phyloP scores from a whole-genome alignment of 2,113 vertebrate species.

The Recurvirostra avosetta region DNA sequence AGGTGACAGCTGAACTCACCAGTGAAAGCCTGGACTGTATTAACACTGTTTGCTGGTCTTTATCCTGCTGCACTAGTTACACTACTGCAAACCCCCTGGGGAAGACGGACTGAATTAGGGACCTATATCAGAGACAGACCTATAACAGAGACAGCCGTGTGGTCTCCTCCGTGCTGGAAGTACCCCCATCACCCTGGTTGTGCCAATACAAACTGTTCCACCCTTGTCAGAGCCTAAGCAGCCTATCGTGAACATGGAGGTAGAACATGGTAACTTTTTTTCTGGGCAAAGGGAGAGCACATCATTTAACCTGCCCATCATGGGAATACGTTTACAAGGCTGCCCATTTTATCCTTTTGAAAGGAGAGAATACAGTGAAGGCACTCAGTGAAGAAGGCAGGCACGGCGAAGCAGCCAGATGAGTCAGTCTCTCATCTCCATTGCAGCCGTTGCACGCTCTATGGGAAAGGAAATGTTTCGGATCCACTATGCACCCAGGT shows the following conservation, averaged over 20 bases:
- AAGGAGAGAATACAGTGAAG: not conserved
- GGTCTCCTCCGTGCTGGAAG: not conserved
- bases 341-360: not conserved
- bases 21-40: not conserved
- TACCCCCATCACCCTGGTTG: not conserved
- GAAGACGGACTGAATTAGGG: not conserved
- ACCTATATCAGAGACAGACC: not conserved
- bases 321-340: not conserved
- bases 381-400: not conserved
- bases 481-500: not conserved
- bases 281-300: not conserved
- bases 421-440: not conserved
- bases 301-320: not conserved
- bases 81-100: not conserved
- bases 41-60: not conserved
- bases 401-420: not conserved
- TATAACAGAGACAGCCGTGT: rapidly evolving
- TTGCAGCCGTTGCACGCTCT: not conserved
- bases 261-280: not conserved
- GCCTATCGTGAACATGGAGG: not conserved
- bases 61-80: not conserved
- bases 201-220: not conserved
- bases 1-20: not conserved
- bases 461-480: not conserved
- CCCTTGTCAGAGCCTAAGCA: rapidly evolving